These are phyloP conservation scores for Actinia tenebrosa DNA, from an alignment of 64 coral and sea anemone species.

Conservation along the genomic window DNA sequence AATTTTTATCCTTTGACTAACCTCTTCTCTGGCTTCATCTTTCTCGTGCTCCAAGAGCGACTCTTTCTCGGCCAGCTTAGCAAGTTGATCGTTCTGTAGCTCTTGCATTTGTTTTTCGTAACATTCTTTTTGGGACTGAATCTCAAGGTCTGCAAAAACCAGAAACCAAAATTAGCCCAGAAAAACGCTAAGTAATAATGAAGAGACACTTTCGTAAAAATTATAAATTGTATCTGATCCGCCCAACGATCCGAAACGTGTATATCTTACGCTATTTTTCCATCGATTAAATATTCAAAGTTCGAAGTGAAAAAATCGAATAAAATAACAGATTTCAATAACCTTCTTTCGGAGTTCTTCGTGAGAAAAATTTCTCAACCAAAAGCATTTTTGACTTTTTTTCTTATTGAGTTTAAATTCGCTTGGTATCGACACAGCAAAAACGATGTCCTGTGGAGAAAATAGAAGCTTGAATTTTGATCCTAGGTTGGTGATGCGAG, in stretches of 20 bases:
- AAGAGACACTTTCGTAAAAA: neutral
- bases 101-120: constrained; percentile 62
- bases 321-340: neutral
- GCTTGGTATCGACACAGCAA: neutral
- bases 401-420: neutral
- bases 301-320: neutral
- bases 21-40: constrained; percentile 28
- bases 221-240: neutral
- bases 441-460: neutral
- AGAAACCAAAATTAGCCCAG: neutral
- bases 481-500: neutral
- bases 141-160: constrained; percentile 62
- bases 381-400: neutral
- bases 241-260: neutral
- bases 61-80: constrained; percentile 67
- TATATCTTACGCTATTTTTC: neutral
- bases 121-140: constrained; percentile 67
- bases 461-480: neutral
- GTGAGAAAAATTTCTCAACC: neutral
- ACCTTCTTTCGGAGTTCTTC: constrained; percentile 14
- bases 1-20: neutral
- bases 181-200: neutral
- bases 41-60: constrained; percentile 55
- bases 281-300: constrained; percentile 3
- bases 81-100: constrained; percentile 36